Evolutionary conservation across 2,888 invertebrate genomes (phyloP), one percentile per base, ranked within the genome.

Genomic region (Gymnoscelis rufifasciata): DNA sequence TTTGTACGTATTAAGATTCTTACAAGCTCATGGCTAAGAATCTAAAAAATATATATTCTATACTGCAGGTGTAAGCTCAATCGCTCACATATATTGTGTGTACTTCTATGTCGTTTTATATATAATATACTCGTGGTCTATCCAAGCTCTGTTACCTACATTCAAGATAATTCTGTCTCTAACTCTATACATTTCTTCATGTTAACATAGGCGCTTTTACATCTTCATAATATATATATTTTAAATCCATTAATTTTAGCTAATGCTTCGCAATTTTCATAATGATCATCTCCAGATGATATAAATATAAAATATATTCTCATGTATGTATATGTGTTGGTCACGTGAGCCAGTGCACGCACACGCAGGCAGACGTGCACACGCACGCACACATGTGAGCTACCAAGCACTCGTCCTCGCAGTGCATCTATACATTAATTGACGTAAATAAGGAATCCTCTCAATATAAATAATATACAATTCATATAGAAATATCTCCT

Each of bases 361-460:
- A 26, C 7, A 1, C 7, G 8, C 7, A 7, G 26, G 19, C 5
- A 19, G 19, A 19, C 5, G 13, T 48, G 28, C 19, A 19, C 40
- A 7, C 8, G 26, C 52, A 55, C 52, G 53, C 52, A 44, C 27
- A 28, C 35, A 55, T 61, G 68, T 56, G 60, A 53, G 56, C 66
- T 71, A 72, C 54, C 39, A 71, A 75, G 74, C 76, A 73, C 74
- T 60, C 30, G 30, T 15, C 58, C 54, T 56, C 52, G 59, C 49
- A 54, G 60, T 62, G 74, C 70, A 71, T 62, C 59, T 74, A 73
- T 77, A 80, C 77, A 56, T 74, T 86, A 87, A 87, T 88, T 88
- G 87, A 87, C 87, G 72, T 78, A 88, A 87, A 86, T 84, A 86
- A 88, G 87, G 86, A 86, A 83, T 87, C 79, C 64, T 78, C 64